phyloP scores from a whole-genome alignment of 37 sponge, comb jelly and placozoan species.

The Lycopodina hypogea region DNA sequence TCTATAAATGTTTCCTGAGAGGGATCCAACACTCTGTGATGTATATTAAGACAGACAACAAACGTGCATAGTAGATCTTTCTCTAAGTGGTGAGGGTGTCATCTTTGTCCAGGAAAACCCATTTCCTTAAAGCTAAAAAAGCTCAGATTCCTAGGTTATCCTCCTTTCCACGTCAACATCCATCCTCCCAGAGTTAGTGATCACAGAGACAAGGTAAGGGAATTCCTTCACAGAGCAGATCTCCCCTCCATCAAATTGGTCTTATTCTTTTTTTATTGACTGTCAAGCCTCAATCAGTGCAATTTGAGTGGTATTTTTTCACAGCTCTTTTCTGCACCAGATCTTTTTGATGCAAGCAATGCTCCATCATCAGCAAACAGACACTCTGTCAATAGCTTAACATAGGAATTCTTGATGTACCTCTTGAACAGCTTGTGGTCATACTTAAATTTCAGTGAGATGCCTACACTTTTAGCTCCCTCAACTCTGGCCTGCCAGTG shows the following conservation, averaged over 20 bases:
- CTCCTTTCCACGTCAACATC: background rate
- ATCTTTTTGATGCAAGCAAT: background rate
- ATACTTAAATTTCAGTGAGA: background rate
- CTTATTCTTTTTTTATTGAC: no score
- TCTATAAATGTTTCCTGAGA: background rate
- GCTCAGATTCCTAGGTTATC: background rate
- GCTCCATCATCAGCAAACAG: conserved; percentile 20
- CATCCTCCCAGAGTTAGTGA: background rate
- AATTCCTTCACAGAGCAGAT: no score
- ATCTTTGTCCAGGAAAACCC: background rate
- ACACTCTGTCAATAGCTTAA: background rate
- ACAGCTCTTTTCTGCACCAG: background rate
- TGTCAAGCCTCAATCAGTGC: no score
- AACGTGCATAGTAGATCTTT: background rate
- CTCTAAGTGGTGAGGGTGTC: conserved; percentile 5
- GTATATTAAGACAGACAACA: conserved; percentile 10
- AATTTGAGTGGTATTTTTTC: no score
- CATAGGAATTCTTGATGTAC: conserved; percentile 11
- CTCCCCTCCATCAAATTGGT: no score
- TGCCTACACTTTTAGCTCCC: conserved; percentile 1
- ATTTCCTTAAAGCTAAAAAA: background rate
- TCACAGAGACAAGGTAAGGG: background rate
- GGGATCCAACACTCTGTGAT: conserved; percentile 28
- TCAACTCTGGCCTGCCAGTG: background rate
- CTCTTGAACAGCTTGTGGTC: conserved; percentile 11